Conservation (phyloP, 2,113 vertebrate species). For the Menidia beryllina region DNA sequence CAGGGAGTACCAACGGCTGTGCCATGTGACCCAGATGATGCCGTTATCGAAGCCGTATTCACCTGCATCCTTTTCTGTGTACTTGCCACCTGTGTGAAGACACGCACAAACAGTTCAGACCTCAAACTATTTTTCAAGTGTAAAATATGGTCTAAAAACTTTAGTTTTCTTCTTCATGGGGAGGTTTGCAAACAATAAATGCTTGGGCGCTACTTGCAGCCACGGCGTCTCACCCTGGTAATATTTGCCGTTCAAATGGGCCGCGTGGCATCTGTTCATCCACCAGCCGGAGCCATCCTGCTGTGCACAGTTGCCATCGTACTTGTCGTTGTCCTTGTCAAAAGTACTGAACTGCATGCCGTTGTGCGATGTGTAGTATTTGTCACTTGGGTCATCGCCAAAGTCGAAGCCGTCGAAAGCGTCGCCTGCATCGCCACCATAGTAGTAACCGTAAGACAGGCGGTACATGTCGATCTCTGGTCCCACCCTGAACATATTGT, state of each 20-base stretch:
- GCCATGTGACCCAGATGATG: constrained; percentile 95
- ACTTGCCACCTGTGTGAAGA: constrained; percentile 85
- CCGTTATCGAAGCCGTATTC: constrained; percentile 88
- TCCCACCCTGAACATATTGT: constrained; percentile 87
- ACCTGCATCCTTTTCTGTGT: constrained; percentile 82
- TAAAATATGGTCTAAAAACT: background rate
- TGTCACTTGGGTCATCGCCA: constrained; percentile 90
- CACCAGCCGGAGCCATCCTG: constrained; percentile 98
- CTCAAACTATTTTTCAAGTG: background rate
- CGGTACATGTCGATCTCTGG: constrained; percentile 89
- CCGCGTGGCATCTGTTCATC: constrained; percentile 98
- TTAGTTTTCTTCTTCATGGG: background rate
- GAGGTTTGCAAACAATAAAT: background rate
- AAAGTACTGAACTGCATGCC: constrained; percentile 93
- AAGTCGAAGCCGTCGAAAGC: constrained; percentile 91
- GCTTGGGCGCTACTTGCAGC: background rate
- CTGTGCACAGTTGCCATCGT: constrained; percentile 87
- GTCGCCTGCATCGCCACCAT: constrained; percentile 90
- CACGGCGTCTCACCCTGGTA: constrained; percentile 77
- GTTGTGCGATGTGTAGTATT: constrained; percentile 89
- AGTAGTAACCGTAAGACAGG: constrained; percentile 87
- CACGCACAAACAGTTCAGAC: constrained; percentile 5
- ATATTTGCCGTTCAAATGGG: constrained; percentile 94
- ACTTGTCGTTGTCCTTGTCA: constrained; percentile 93
- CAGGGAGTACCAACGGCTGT: constrained; percentile 92